These are phyloP conservation scores for Macrotus californicus DNA, from an alignment of 2,113 vertebrate species.

Conservation along the genomic window DNA sequence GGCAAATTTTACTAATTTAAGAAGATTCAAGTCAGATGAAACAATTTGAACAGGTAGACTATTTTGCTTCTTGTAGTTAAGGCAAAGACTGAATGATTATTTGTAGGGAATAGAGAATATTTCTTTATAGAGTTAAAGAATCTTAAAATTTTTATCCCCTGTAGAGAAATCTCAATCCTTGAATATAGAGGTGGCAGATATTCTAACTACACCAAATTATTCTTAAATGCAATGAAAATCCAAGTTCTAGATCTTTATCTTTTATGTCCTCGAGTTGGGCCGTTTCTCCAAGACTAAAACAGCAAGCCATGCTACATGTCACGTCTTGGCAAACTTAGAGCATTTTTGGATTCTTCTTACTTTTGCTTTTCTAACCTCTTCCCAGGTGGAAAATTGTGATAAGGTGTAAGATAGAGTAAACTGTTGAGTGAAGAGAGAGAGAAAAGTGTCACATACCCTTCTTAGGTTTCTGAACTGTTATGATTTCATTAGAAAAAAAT, in stretches of 20 bases:
- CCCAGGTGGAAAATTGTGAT: not conserved
- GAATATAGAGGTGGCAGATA: not conserved
- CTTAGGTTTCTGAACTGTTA: not conserved
- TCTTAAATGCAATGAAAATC: constrained; percentile 24
- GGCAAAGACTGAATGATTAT: not conserved
- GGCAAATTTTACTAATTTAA: not conserved
- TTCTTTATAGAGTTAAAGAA: not conserved
- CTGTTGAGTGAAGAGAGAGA: not conserved
- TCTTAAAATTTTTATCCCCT: not conserved
- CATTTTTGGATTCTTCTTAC: constrained; percentile 32
- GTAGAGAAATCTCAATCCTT: not conserved
- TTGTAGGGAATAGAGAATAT: not conserved
- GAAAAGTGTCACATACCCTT: not conserved
- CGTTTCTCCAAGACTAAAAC: constrained; percentile 37
- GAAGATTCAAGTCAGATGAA: not conserved
- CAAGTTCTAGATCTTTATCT: constrained; percentile 12
- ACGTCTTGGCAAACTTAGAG: constrained; percentile 34
- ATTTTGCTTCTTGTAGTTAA: not conserved
- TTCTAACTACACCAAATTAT: constrained; percentile 36
- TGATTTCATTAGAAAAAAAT: not conserved
- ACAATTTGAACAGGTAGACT: not conserved
- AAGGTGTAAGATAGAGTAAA: constrained; percentile 16
- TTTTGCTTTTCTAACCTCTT: constrained; percentile 23
- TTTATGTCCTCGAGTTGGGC: not conserved
- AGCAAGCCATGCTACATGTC: not conserved